These are phyloP conservation scores for Kuschelorhynchus macadamiae DNA, from an alignment of 2,888 invertebrate species.

Conservation along the genomic window DNA sequence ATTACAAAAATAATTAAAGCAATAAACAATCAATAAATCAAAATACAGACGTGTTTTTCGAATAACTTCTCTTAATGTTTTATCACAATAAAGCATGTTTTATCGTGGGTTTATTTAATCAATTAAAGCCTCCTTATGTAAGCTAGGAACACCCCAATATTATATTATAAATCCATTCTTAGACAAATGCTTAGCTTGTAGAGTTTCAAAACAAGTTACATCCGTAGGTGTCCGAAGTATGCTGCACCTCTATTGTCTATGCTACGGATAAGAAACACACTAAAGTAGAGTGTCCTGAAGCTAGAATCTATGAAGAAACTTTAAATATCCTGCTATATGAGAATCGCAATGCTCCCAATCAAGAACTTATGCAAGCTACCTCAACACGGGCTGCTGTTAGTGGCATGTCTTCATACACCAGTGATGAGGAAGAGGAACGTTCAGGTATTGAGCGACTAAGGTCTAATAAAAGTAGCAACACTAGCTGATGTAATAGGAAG, in stretches of 20 bases:
- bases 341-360: conserved; percentile 93
- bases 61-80: too few species aligned
- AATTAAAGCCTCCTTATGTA: too few species aligned
- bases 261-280: conserved; percentile 99
- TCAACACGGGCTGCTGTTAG: conserved; percentile 85
- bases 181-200: too few species aligned
- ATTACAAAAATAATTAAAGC: too few species aligned
- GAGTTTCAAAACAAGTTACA: too few species aligned
- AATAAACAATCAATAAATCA: too few species aligned
- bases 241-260: conserved; percentile 99
- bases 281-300: conserved; percentile 99
- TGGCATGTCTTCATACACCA: conserved; percentile 86
- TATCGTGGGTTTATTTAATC: too few species aligned
- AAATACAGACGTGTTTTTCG: neutral
- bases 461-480: conserved; percentile 85
- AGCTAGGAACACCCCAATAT: too few species aligned
- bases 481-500: conserved; percentile 39
- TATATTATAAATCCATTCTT: too few species aligned
- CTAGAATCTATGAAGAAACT: conserved; percentile 98
- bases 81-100: too few species aligned
- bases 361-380: conserved; percentile 95
- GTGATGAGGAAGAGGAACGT: conserved; percentile 88
- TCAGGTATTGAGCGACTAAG: conserved; percentile 76
- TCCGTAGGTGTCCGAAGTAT: conserved; percentile 78
- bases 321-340: conserved; percentile 95